A percentile compares a stretch with the other conserved stretches of the same genome.
phyloP scores from a whole-genome alignment of 2,113 vertebrate species.

The Bucco capensis region DNA sequence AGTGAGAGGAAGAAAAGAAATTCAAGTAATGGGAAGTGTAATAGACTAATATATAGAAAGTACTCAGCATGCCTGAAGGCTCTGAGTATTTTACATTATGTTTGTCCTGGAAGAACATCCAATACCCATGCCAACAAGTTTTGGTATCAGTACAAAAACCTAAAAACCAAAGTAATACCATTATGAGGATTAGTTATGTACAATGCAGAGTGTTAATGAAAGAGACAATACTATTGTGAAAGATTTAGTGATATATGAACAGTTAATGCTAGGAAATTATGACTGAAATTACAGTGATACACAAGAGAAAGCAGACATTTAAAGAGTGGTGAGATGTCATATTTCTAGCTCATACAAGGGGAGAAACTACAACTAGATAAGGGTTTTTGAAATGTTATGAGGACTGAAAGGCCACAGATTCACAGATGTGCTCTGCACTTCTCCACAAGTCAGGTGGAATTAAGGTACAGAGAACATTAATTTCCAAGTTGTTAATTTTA shows the following conservation, averaged over 20 bases:
- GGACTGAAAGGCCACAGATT: neutral
- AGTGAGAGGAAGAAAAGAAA: neutral
- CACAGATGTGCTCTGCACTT: neutral
- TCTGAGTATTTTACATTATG: neutral
- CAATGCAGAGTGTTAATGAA: neutral
- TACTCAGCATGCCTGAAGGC: neutral
- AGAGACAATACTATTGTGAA: neutral
- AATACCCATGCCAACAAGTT: neutral
- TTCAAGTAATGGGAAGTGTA: neutral
- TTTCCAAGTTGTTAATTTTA: slow-evolving; percentile 27
- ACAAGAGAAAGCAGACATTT: neutral
- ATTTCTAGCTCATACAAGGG: neutral
- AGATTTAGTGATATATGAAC: neutral
- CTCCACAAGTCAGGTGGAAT: neutral
- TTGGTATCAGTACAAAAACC: neutral
- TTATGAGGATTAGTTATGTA: neutral
- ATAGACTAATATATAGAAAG: neutral
- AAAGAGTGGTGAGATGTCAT: neutral
- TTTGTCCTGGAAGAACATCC: neutral
- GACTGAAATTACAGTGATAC: neutral
- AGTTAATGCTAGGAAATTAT: neutral
- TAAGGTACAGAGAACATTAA: neutral
- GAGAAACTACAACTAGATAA: neutral
- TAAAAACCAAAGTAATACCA: neutral
- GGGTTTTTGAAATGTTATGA: neutral